A percentile compares a stretch with the other conserved stretches of the same genome.
These are phyloP conservation scores for Nephrotoma guestfalica DNA, from an alignment of 2,888 invertebrate species.

Conservation along the genomic window DNA sequence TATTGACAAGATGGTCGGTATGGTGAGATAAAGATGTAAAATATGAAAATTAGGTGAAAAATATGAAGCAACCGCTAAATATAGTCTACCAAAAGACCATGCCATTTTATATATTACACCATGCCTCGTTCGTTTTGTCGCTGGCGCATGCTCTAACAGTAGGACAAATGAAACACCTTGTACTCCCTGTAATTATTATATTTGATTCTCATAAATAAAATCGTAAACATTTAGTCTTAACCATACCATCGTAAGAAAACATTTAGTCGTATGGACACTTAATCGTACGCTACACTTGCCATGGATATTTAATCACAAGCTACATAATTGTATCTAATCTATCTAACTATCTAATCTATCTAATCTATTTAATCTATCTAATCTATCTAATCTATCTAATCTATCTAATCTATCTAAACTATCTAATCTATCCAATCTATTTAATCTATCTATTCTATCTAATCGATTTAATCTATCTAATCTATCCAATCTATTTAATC, in stretches of 20 bases:
- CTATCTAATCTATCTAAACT: no score
- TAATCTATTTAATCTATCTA: no score
- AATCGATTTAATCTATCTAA: no score
- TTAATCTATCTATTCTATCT: no score
- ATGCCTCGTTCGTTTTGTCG: slow-evolving; percentile 31
- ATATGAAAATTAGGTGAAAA: slow-evolving; percentile 36
- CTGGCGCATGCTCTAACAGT: slow-evolving; percentile 34
- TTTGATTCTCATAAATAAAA: not conserved
- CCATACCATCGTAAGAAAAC: not conserved
- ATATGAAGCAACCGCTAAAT: slow-evolving; percentile 33
- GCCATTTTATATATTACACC: slow-evolving; percentile 33
- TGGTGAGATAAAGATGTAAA: slow-evolving; percentile 34
- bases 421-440: no score
- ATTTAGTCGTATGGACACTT: no score
- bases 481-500: no score
- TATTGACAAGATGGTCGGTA: slow-evolving; percentile 33
- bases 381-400: no score
- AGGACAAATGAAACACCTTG: slow-evolving; percentile 36
- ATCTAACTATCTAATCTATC: no score
- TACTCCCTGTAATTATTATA: slow-evolving; percentile 22
- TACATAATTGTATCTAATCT: no score
- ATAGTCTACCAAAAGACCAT: slow-evolving; percentile 33
- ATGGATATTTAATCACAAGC: no score
- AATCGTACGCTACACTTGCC: no score
- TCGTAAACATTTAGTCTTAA: not conserved